Evolutionary conservation across 1,140 invertebrate genomes (phyloP), one percentile per base, ranked within the genome.

Genomic region (Heliothis subflexa): DNA sequence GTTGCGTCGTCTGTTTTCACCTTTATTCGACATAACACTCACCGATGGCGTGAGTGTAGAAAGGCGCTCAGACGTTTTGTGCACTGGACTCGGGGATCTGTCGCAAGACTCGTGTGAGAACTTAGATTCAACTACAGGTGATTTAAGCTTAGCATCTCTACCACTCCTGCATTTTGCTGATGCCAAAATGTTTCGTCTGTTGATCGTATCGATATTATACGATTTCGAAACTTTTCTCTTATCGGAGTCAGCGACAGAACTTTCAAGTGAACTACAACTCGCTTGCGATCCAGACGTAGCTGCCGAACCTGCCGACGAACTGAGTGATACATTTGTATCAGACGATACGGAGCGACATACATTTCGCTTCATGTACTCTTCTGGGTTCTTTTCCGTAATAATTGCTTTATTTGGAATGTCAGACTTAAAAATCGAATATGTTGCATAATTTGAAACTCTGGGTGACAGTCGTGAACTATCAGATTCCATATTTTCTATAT

Each of bases 181-280:
- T n/a, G 97, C 97, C 33, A 98, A 92, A 70, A 98, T 98, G 91
- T 98, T 98, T 88, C 98, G 97, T 18, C 97, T 95, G 89, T 98
- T 98, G 54, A 97, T 97, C 3, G 97, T 97, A 90, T 97, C 97
- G 50, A 98, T 96, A 89, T 96, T 97, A 79, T 97, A 96, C 1
- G 97, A 95, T 91, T 98, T 98, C 25, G 98, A 94, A 74, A 98
- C 96, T 82, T 97, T 95, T 88, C 94, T 93, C 75, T 95, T 95
- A 66, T 95, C 95, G 81, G 94, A 95, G 89, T 95, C 96, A 81
- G 94, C 94, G 68, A 94, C 95, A 84, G 94, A 95, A 90, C 95
- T 96, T 90, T 95, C 95, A 83, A 96, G 89, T n/a, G 95, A 96
- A 83, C 96, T 96, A 88, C 96, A 96, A 83, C 96, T 96, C 28